Conservation (phyloP, 2,888 invertebrate genomes). For the Drosophila stalkeri region DNA sequence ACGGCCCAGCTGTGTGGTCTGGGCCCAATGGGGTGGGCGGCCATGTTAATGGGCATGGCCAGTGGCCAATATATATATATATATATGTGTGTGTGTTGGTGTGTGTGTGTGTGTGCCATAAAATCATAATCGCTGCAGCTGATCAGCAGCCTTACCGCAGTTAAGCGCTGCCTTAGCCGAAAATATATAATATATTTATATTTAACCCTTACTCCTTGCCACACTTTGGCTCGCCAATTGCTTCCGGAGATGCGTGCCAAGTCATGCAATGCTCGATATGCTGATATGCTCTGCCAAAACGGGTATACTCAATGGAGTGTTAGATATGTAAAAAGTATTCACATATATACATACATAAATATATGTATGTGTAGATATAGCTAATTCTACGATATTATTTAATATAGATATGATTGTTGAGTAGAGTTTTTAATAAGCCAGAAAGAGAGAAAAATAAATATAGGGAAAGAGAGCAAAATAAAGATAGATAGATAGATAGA, state of each 20-base stretch:
- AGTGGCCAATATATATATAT: constrained; percentile 1
- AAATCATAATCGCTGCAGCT: constrained; percentile 72
- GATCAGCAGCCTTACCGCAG: constrained; percentile 45
- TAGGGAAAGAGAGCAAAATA: too few species aligned
- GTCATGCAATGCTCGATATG: constrained; percentile 46
- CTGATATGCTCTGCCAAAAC: background rate
- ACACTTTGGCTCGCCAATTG: constrained; percentile 47
- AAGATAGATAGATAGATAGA: too few species aligned
- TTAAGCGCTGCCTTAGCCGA: constrained; percentile 44
- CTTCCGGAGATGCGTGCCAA: constrained; percentile 82
- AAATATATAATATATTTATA: constrained; percentile 12
- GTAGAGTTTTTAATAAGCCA: too few species aligned
- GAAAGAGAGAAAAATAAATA: too few species aligned
- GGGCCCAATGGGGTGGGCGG: background rate
- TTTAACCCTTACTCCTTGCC: constrained; percentile 17
- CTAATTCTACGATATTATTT: background rate
- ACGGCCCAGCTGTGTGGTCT: constrained; percentile 54
- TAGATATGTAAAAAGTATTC: background rate
- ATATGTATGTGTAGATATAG: background rate
- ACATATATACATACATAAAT: background rate
- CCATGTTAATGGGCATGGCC: background rate
- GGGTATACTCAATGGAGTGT: background rate
- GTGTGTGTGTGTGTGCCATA: constrained; percentile 30
- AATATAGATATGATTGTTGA: too few species aligned
- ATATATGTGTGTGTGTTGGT: background rate